Evolutionary conservation across 1,140 invertebrate species (phyloP), one percentile per base, ranked within the genome.

Genomic region (Eriocheir sinensis): DNA sequence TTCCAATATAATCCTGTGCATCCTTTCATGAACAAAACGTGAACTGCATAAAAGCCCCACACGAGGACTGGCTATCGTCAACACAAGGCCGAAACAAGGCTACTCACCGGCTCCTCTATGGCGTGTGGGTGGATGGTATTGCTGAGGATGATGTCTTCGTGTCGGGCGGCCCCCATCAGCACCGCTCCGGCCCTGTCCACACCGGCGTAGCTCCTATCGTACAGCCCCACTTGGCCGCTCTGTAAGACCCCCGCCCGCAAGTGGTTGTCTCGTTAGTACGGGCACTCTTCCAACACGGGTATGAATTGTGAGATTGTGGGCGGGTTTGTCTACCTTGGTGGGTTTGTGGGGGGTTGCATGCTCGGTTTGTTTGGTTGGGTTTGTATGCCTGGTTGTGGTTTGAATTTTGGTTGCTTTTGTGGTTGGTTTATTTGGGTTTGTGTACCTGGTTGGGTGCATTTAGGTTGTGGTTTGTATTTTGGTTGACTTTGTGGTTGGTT

Each of bases 181-280:
- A 96, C 95, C n/a, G 95, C 95, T 4, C 95, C 95, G 9, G 94
- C 79, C 32, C 95, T 36, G 95, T 96, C 95, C 83, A 96, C 95
- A 0, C 90, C 91, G 38, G 93, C 93, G 95, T 96, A 96, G 85
- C 91, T 94, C 53, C 95, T 89, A 90, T 96, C 95, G 88, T 96
- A 96, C 27, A 96, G 90, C 4, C 95, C 95, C 38, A 96, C 95
- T 79, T 96, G 95, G 15, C 95, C 93, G 36, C 89, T 93, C 95
- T 96, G 94, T 17, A 88, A 93, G n/a, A 91, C 53, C 93, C 88
- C 53, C 72, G 60, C 40, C 44, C 88, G 41, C 48, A 34, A 48
- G 44, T 60, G 48, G 38, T 80, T n/a, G 17, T 17, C 48, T 15
- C 60, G 38, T 91, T 36, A 91, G 34, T 80, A 72, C 4, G 8